Evolutionary conservation across 2,888 invertebrate species (phyloP).

Genomic region (Holacanthella duospinosa): DNA sequence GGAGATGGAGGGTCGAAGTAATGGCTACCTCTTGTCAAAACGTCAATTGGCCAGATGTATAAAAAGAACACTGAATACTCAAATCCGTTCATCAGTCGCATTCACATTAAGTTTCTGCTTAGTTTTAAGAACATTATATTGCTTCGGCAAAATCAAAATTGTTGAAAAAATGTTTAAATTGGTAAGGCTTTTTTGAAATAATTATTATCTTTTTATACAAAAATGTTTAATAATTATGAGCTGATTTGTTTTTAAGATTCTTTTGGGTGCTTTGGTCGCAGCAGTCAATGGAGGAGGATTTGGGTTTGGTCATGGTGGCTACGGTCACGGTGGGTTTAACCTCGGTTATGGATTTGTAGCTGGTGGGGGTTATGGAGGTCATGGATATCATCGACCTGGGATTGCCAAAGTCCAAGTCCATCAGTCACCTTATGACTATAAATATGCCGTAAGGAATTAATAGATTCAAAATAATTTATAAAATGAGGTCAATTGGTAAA

Average conservation of each 20-base stretch:
- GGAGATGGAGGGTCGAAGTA: too few species aligned
- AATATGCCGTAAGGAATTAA: constrained; percentile 16
- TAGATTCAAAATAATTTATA: neutral
- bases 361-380: constrained; percentile 10
- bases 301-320: constrained; percentile 8
- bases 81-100: neutral
- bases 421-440: constrained; percentile 24
- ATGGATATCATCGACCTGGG: constrained; percentile 21
- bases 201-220: neutral
- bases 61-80: neutral
- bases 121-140: neutral
- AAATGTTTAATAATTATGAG: neutral
- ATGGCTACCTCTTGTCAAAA: too few species aligned
- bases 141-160: too few species aligned
- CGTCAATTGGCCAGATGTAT: neutral
- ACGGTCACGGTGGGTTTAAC: constrained; percentile 7
- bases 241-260: constrained; percentile 5
- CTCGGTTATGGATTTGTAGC: constrained; percentile 14
- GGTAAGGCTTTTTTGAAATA: neutral
- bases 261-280: constrained; percentile 14
- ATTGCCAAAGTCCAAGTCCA: constrained; percentile 30
- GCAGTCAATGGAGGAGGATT: constrained; percentile 11
- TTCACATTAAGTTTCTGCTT: neutral
- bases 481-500: neutral
- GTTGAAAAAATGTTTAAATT: neutral